Percentiles rank a stretch among this genome's conserved stretches.
Conservation (phyloP, 35 echinoderm and acorn worm genomes). For the Eucidaris tribuloides region DNA sequence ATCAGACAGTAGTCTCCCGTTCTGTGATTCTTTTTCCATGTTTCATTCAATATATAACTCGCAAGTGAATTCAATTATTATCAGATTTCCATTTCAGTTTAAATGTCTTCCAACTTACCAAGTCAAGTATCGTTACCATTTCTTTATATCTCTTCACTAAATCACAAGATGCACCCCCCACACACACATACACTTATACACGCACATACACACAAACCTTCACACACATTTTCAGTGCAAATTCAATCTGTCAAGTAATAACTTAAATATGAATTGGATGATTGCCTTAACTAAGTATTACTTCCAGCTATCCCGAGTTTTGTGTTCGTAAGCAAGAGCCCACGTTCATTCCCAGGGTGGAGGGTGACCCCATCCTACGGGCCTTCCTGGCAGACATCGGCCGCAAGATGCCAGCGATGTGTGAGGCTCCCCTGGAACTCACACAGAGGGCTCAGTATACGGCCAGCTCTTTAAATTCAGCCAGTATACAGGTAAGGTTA, state of each 20-base stretch:
- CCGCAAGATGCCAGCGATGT: constrained; percentile 47
- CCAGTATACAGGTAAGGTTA: constrained; percentile 31
- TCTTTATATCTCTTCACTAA: no score
- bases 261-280: background rate
- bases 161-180: no score
- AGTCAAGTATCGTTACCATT: no score
- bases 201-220: no score
- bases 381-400: constrained; percentile 58
- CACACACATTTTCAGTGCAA: no score
- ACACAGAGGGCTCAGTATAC: constrained; percentile 42
- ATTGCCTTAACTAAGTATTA: background rate
- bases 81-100: no score
- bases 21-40: no score
- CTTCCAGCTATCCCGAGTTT: constrained; percentile 62
- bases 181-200: no score
- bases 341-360: constrained; percentile 30
- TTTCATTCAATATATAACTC: no score
- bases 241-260: background rate
- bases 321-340: constrained; percentile 59
- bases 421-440: constrained; percentile 32
- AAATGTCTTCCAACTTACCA: no score
- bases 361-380: constrained; percentile 47
- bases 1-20: no score
- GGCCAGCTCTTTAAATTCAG: constrained; percentile 7
- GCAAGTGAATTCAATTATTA: no score